These are phyloP conservation scores for Grus americana DNA, from an alignment of 2,113 vertebrate species.

Conservation along the genomic window DNA sequence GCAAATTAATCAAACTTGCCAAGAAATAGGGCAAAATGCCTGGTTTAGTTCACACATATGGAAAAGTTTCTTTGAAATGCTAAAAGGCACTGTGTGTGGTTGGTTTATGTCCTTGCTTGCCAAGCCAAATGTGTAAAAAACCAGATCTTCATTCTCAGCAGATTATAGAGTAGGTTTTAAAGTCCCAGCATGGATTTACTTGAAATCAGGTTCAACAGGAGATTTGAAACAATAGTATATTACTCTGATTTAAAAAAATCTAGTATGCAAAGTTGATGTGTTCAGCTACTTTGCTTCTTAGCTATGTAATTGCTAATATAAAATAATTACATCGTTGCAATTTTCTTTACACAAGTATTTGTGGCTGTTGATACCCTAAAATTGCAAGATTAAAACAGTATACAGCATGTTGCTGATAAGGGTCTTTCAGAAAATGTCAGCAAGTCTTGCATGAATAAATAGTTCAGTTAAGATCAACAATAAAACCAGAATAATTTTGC, in stretches of 20 bases:
- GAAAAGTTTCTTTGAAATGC: background rate
- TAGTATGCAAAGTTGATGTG: background rate
- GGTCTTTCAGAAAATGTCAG: background rate
- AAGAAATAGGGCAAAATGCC: background rate
- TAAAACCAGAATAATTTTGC: background rate
- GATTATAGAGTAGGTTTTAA: background rate
- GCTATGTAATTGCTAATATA: background rate
- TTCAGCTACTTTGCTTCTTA: background rate
- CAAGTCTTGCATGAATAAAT: background rate
- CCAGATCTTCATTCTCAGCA: background rate
- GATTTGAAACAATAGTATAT: background rate
- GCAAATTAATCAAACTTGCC: background rate
- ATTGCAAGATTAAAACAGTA: background rate
- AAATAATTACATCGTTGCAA: background rate
- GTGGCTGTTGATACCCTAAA: background rate
- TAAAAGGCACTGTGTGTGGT: background rate
- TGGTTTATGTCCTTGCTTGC: background rate
- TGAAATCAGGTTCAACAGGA: background rate
- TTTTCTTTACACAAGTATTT: background rate
- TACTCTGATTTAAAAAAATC: background rate
- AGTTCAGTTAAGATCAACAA: background rate
- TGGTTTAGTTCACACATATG: background rate
- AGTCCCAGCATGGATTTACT: background rate
- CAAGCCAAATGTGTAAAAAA: background rate
- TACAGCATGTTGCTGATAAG: background rate